A percentile compares a stretch with the other conserved stretches of the same genome.
Conservation (phyloP, 1,140 invertebrate species). For the Belonocnema kinseyi region DNA sequence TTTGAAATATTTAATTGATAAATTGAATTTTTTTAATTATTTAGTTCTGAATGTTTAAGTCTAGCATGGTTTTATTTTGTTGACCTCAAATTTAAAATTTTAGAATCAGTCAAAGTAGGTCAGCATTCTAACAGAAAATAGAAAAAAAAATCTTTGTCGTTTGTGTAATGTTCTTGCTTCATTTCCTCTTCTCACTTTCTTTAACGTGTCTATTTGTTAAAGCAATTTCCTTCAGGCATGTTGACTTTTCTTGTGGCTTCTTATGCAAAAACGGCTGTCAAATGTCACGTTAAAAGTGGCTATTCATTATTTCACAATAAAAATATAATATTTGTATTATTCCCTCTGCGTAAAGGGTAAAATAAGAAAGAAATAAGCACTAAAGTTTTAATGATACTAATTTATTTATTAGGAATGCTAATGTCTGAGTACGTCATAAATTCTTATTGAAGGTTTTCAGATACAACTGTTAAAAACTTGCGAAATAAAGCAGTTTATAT, state of each 20-base stretch:
- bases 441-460: too few species aligned
- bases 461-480: too few species aligned
- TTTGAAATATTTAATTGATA: too few species aligned
- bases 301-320: not conserved
- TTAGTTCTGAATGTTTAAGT: too few species aligned
- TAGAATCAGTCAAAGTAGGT: not conserved
- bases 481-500: too few species aligned
- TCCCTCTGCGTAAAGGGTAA: not conserved
- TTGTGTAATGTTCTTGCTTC: slow-evolving; percentile 2
- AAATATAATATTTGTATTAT: not conserved
- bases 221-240: not conserved
- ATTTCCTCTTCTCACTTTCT: not conserved
- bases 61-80: too few species aligned
- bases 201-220: not conserved
- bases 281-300: not conserved
- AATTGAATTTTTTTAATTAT: too few species aligned
- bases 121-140: not conserved
- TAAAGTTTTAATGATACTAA: not conserved
- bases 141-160: not conserved
- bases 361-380: not conserved
- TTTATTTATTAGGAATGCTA: not conserved
- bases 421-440: too few species aligned
- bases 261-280: not conserved
- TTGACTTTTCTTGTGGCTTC: not conserved
- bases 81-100: not conserved